Conservation (phyloP, 2,888 invertebrate species). For the Pinctada fucata region DNA sequence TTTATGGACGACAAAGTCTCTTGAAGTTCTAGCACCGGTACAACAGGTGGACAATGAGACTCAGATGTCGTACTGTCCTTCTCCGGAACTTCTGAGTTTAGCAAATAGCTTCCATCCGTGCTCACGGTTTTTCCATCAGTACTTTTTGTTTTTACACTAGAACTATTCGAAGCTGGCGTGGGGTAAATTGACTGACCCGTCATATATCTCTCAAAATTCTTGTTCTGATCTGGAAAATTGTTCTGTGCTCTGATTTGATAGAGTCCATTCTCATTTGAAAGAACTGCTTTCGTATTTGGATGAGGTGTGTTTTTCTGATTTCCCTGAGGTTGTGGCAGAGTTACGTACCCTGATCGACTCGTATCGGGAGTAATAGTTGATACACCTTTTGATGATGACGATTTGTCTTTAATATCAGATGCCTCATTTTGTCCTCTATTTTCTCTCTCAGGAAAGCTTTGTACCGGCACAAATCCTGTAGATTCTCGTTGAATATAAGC, state of each 20-base stretch:
- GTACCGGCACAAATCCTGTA: slow-evolving; percentile 41
- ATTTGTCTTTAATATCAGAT: slow-evolving; percentile 37
- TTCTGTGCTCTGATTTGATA: slow-evolving; percentile 42
- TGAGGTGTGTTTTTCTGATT: slow-evolving; percentile 13
- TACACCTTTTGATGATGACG: slow-evolving; percentile 10
- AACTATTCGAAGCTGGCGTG: slow-evolving; percentile 11
- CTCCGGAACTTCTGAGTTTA: slow-evolving; percentile 29
- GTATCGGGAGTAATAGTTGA: slow-evolving; percentile 25
- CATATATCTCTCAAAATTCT: slow-evolving; percentile 7
- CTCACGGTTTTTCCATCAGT: neutral
- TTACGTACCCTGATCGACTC: slow-evolving; percentile 49
- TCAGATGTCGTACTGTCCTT: slow-evolving; percentile 21
- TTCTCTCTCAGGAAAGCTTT: neutral
- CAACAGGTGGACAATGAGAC: neutral
- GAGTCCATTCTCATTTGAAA: slow-evolving; percentile 52
- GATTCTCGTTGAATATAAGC: slow-evolving; percentile 53
- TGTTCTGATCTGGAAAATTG: neutral
- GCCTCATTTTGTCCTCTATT: neutral
- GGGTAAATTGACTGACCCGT: slow-evolving; percentile 17
- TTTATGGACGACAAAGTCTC: slow-evolving; percentile 35
- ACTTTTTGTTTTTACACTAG: no score
- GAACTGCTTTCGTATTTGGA: slow-evolving; percentile 29
- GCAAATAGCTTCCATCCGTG: slow-evolving; percentile 22
- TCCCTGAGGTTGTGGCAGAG: slow-evolving; percentile 39
- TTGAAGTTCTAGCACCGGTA: slow-evolving; percentile 1